Conservation (phyloP, 2,113 vertebrate species). For the Geococcyx californianus region DNA sequence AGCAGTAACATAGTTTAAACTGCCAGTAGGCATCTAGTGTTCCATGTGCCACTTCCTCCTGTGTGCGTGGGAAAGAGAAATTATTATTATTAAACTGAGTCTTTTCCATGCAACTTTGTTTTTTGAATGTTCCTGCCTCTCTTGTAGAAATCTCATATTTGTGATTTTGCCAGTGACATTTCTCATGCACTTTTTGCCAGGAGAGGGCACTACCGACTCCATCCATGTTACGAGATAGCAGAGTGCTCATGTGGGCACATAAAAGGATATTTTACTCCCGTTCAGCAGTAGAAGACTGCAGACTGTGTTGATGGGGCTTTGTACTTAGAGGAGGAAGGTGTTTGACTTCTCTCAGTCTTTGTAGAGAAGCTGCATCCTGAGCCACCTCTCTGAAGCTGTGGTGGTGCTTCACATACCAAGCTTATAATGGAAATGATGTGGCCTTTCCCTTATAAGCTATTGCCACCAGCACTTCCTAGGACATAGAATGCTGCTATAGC, state of each 20-base stretch:
- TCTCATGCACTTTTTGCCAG: background rate
- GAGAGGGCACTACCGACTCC: constrained; percentile 34
- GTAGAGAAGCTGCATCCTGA: background rate
- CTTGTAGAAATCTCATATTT: background rate
- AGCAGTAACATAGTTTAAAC: background rate
- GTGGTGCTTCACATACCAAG: background rate
- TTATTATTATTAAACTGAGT: background rate
- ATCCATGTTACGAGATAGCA: background rate
- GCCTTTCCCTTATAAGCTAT: background rate
- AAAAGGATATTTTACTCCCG: background rate
- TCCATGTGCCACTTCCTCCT: background rate
- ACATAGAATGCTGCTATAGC: background rate
- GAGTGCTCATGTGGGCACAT: background rate
- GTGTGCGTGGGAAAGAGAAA: background rate
- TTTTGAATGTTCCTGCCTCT: background rate
- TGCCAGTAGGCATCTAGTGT: background rate
- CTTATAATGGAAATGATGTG: background rate
- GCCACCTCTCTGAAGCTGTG: background rate
- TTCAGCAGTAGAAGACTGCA: background rate
- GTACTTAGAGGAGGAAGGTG: background rate
- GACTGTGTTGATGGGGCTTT: background rate
- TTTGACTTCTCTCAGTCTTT: background rate
- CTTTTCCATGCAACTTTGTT: background rate
- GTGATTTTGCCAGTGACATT: background rate
- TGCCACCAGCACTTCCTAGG: background rate